Conservation (phyloP, 2,888 invertebrate species). For the Cecidostiba fungosa region DNA sequence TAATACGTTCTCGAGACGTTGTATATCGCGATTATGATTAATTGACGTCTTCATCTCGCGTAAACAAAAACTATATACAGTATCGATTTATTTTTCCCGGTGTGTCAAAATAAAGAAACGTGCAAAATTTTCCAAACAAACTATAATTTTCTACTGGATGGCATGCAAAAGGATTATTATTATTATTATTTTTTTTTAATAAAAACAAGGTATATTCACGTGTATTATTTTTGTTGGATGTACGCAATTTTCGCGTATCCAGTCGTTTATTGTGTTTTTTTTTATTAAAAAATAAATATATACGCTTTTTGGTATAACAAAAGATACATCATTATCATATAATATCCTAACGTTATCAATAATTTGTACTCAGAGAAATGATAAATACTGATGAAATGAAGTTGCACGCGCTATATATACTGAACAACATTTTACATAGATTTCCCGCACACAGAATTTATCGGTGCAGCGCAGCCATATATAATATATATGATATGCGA, state of each 20-base stretch:
- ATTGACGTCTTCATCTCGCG: slow-evolving; percentile 19
- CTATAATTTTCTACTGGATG: background rate
- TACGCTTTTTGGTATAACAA: slow-evolving; percentile 61
- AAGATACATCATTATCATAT: slow-evolving; percentile 60
- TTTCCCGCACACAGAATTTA: background rate
- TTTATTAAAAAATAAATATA: slow-evolving; percentile 64
- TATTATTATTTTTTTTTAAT: background rate
- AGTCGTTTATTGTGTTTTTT: slow-evolving; percentile 23
- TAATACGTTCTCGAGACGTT: background rate
- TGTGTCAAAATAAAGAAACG: no score
- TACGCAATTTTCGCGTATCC: background rate
- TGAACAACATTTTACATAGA: background rate
- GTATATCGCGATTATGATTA: background rate
- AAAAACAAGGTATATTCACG: slow-evolving; percentile 15
- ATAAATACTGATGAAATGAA: slow-evolving; percentile 60
- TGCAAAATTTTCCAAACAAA: slow-evolving; percentile 4
- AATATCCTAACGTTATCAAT: slow-evolving; percentile 59
- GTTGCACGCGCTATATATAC: background rate
- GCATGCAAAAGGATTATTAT: background rate
- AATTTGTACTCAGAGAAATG: slow-evolving; percentile 61
- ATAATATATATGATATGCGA: background rate
- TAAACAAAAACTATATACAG: background rate
- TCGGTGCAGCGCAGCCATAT: background rate
- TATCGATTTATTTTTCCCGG: background rate
- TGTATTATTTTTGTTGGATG: slow-evolving; percentile 8